Evolutionary conservation across 2,797 vertebrate species (phyloP).

Genomic region (Tarsius wallacei): DNA sequence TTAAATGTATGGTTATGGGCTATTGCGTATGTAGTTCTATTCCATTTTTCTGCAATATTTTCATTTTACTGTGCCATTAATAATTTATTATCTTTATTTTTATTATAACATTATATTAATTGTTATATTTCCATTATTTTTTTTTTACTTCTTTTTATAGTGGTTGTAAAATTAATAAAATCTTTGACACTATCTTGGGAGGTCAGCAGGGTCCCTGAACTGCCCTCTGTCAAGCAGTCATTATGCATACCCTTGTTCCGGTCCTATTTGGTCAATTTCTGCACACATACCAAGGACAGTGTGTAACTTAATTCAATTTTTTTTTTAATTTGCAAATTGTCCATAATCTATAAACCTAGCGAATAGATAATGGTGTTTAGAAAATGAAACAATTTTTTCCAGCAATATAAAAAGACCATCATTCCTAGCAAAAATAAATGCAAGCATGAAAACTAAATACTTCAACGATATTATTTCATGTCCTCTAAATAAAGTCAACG

Average conservation of each 20-base stretch:
- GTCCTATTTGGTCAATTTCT: conserved; percentile 66
- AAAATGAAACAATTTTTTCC: conserved; percentile 35
- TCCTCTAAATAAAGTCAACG: not conserved
- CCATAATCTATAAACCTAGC: conserved; percentile 75
- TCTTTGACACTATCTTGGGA: conserved; percentile 41
- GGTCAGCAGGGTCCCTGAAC: not conserved
- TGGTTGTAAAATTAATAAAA: conserved; percentile 82
- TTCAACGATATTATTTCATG: conserved; percentile 37
- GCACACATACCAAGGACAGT: not conserved
- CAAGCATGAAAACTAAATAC: not conserved
- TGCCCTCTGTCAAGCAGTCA: conserved; percentile 69
- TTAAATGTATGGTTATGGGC: conserved; percentile 88
- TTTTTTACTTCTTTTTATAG: conserved; percentile 87
- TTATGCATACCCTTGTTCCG: not conserved
- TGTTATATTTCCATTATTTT: conserved; percentile 80
- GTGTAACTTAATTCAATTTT: not conserved
- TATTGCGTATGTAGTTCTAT: conserved; percentile 87
- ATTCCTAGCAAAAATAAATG: conserved; percentile 17
- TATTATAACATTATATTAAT: conserved; percentile 84
- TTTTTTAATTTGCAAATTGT: conserved; percentile 38
- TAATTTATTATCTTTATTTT: conserved; percentile 89
- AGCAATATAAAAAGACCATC: not conserved
- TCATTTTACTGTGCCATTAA: conserved; percentile 89
- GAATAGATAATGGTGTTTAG: conserved; percentile 60
- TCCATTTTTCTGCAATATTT: conserved; percentile 88